Evolutionary conservation across 2,113 vertebrate species (phyloP).

Genomic region (Pardalotus punctatus): DNA sequence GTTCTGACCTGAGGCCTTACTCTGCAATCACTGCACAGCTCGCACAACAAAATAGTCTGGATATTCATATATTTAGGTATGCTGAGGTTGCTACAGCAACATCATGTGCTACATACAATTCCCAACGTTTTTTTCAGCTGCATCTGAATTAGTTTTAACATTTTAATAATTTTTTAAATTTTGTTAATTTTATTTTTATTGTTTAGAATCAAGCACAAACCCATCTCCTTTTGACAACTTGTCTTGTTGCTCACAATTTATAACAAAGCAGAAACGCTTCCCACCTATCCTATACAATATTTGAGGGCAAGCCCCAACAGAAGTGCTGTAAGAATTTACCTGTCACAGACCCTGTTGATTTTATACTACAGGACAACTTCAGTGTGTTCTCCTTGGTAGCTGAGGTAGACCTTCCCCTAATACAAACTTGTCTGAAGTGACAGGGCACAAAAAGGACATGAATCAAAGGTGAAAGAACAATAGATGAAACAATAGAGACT

Average conservation of each 20-base stretch:
- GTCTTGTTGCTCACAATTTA: conserved; percentile 20
- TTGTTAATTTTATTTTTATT: not conserved
- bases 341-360: not conserved
- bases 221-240: not conserved
- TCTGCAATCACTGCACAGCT: not conserved
- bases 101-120: not conserved
- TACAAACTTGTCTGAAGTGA: not conserved
- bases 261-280: conserved; percentile 6
- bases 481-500: not conserved
- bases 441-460: not conserved
- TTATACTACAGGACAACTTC: not conserved
- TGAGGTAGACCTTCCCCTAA: not conserved
- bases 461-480: not conserved
- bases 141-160: conserved; percentile 1
- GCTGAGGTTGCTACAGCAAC: conserved; percentile 16
- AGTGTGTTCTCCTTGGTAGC: not conserved
- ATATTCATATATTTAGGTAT: not conserved
- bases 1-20: not conserved
- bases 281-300: not conserved
- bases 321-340: not conserved
- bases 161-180: not conserved
- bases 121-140: not conserved
- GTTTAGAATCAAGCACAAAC: conserved; percentile 44
- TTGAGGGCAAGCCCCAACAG: conserved; percentile 7
- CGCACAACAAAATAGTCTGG: not conserved